Percentiles rank a stretch among this genome's conserved stretches.
Evolutionary conservation across 2,113 vertebrate species (phyloP).

Genomic region (Pleuronectes platessa): DNA sequence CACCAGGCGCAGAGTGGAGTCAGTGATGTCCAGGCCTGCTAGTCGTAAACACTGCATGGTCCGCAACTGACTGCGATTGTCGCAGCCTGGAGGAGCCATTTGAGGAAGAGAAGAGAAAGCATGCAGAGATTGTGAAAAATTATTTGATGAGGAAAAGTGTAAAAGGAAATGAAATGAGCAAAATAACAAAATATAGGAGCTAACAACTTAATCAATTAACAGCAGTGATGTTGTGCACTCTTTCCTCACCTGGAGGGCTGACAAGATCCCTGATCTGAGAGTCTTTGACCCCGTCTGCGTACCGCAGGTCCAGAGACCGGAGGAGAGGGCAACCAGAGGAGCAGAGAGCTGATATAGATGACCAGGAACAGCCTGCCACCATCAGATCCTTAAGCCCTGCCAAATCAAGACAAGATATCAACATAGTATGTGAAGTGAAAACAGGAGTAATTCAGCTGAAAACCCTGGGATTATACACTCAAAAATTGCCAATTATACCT

Average conservation of each 20-base stretch:
- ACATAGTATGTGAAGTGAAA: neutral
- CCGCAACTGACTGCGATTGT: slow-evolving; percentile 96
- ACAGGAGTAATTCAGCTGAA: neutral
- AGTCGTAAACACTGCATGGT: slow-evolving; percentile 95
- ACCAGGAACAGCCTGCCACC: slow-evolving; percentile 94
- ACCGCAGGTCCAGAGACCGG: slow-evolving; percentile 95
- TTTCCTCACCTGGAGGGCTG: slow-evolving; percentile 85
- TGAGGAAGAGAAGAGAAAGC: neutral
- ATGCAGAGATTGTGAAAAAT: neutral
- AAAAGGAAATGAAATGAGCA: neutral
- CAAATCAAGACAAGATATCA: slow-evolving; percentile 3
- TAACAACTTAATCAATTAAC: neutral
- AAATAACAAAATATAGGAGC: neutral
- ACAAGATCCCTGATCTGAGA: slow-evolving; percentile 95
- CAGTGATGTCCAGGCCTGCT: slow-evolving; percentile 93
- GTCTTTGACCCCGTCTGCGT: slow-evolving; percentile 95
- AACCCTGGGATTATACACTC: neutral
- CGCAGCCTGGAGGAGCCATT: slow-evolving; percentile 84
- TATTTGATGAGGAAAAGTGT: neutral
- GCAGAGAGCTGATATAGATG: slow-evolving; percentile 94
- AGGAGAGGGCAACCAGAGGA: slow-evolving; percentile 95
- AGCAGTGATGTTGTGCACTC: neutral
- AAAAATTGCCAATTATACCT: neutral
- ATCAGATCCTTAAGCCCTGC: slow-evolving; percentile 95
- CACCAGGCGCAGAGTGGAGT: slow-evolving; percentile 94